Conservation (phyloP, 2,113 vertebrate species). For the Gallinago media region DNA sequence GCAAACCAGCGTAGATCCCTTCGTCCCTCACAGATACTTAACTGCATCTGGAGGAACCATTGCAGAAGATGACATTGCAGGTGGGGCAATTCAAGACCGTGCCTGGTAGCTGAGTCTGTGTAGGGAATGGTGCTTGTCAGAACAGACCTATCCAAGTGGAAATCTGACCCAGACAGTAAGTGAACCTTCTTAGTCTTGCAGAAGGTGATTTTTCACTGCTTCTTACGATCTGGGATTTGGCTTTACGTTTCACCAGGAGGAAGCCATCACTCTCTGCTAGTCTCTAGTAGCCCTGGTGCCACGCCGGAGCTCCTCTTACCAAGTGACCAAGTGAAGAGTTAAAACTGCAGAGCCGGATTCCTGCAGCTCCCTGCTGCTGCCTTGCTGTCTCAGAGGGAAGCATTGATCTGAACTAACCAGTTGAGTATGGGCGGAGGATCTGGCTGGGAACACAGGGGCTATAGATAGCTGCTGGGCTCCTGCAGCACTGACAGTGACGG, state of each 20-base stretch:
- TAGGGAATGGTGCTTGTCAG: neutral
- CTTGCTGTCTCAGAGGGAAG: neutral
- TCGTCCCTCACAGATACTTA: neutral
- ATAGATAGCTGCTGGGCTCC: neutral
- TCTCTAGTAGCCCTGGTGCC: neutral
- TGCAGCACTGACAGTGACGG: neutral
- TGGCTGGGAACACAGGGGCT: neutral
- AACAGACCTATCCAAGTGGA: neutral
- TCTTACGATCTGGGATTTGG: neutral
- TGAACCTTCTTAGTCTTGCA: neutral
- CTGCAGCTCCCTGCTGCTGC: neutral
- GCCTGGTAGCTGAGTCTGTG: neutral
- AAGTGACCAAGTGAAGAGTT: neutral
- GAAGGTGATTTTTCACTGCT: neutral
- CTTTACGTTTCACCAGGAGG: neutral
- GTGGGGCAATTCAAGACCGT: accelerated
- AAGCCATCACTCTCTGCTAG: neutral
- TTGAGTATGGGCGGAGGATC: neutral
- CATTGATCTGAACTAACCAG: neutral
- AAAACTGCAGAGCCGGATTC: neutral
- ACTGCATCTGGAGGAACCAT: neutral
- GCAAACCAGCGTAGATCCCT: neutral
- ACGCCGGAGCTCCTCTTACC: neutral
- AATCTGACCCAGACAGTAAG: neutral
- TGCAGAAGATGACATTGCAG: neutral